These are phyloP conservation scores for Melipona beecheii DNA, from an alignment of 2,888 invertebrate species.

Conservation along the genomic window DNA sequence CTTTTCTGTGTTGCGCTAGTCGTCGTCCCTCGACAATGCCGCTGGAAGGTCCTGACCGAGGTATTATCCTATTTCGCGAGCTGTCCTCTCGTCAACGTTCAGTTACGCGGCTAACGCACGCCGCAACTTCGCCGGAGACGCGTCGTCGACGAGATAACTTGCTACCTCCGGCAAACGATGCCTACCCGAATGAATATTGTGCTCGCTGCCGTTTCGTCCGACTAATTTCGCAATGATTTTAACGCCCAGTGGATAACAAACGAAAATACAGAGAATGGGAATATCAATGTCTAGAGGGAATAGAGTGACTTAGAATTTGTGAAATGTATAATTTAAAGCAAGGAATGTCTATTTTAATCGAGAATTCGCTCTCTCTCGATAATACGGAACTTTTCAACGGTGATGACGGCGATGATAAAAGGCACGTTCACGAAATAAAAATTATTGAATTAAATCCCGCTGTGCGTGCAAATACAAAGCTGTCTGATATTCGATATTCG, in stretches of 20 bases:
- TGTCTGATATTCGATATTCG: too few relatives aligned
- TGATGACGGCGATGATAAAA: too few relatives aligned
- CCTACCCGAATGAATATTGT: not conserved
- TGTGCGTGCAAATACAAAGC: too few relatives aligned
- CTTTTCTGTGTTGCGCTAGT: conserved; percentile 83
- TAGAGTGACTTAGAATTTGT: too few relatives aligned
- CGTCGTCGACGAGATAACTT: conserved; percentile 6
- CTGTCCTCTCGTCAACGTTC: conserved; percentile 58
- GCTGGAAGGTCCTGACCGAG: conserved; percentile 69
- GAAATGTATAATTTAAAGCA: not conserved
- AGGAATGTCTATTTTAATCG: not conserved
- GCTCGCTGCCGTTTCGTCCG: not conserved
- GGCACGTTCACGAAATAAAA: too few relatives aligned
- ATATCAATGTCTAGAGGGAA: not conserved
- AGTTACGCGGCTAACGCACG: conserved; percentile 70
- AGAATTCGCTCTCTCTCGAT: too few relatives aligned
- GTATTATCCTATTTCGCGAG: conserved; percentile 80
- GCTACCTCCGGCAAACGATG: not conserved
- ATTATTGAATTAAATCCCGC: too few relatives aligned
- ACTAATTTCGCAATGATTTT: not conserved
- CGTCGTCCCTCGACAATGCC: conserved; percentile 78
- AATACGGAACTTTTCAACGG: too few relatives aligned
- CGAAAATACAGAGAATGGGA: too few relatives aligned
- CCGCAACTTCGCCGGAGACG: conserved; percentile 30
- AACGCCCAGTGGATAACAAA: too few relatives aligned